A percentile compares a stretch with the other conserved stretches of the same genome.
Evolutionary conservation across 2,888 invertebrate genomes (phyloP).

Genomic region (Philonicus albiceps): DNA sequence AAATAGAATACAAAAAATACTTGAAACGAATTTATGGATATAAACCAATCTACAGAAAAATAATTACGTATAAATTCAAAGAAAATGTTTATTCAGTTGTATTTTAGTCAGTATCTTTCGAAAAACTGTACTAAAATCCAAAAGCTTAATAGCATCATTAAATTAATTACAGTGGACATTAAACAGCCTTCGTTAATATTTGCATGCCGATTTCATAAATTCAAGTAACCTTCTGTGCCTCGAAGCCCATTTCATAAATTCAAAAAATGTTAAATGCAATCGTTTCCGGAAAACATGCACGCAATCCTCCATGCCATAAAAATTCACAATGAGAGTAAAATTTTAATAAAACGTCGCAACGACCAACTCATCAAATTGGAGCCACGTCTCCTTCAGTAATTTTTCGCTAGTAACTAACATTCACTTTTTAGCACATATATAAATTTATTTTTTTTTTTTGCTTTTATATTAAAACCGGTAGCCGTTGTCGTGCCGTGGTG

Average conservation of each 20-base stretch:
- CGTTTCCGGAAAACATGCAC: not conserved
- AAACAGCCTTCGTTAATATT: not conserved
- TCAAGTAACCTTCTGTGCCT: not conserved
- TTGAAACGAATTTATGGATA: too few species aligned
- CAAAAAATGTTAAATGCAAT: not conserved
- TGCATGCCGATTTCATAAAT: not conserved
- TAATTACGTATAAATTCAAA: too few species aligned
- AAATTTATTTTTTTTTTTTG: not conserved
- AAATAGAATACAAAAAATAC: too few species aligned
- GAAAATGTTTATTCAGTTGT: too few species aligned
- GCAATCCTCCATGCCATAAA: not conserved
- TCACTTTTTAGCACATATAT: conserved; percentile 1
- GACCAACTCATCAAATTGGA: not conserved
- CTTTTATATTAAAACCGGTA: too few species aligned
- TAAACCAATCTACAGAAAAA: too few species aligned
- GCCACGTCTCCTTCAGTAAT: not conserved
- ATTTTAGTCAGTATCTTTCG: too few species aligned
- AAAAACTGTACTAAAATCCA: not conserved
- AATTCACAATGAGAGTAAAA: not conserved
- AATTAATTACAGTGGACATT: not conserved
- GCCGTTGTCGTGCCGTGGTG: not conserved
- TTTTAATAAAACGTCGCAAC: not conserved
- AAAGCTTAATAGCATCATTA: not conserved
- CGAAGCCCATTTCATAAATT: not conserved
- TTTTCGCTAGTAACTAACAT: not conserved